These are phyloP conservation scores for Erythrolamprus reginae DNA, from an alignment of 2,113 vertebrate genomes.

Conservation along the genomic window DNA sequence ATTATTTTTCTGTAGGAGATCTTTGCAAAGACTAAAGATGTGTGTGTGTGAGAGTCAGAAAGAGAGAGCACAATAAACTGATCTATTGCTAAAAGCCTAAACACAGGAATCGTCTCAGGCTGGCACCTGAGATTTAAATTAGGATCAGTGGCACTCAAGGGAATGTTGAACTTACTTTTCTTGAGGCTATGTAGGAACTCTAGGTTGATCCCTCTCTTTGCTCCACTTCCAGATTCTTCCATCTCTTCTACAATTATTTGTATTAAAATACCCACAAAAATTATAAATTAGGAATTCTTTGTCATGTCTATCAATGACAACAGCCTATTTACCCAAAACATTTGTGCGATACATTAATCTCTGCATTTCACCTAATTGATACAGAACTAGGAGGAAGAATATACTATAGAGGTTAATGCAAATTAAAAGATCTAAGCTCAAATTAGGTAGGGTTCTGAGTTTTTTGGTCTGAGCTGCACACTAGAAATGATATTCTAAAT, in stretches of 20 bases:
- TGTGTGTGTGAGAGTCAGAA: no score
- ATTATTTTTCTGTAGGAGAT: neutral
- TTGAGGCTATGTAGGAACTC: neutral
- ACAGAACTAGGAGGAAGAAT: neutral
- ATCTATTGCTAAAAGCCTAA: neutral
- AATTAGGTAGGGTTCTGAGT: neutral
- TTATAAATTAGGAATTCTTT: neutral
- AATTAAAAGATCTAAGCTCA: neutral
- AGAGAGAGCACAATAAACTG: neutral
- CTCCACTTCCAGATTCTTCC: neutral
- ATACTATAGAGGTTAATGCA: neutral
- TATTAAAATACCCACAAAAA: neutral
- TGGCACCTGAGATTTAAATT: neutral
- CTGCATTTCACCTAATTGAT: neutral
- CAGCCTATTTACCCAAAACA: neutral
- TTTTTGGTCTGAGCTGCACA: neutral
- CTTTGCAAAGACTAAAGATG: no score
- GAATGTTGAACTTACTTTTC: neutral
- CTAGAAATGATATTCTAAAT: neutral
- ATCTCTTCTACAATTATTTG: neutral
- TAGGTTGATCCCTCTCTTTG: neutral
- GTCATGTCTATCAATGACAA: neutral
- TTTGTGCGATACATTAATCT: neutral
- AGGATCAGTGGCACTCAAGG: neutral
- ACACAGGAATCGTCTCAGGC: neutral